Evolutionary conservation across 2,797 vertebrate genomes (phyloP).

Genomic region (Loris lydekkerianus): DNA sequence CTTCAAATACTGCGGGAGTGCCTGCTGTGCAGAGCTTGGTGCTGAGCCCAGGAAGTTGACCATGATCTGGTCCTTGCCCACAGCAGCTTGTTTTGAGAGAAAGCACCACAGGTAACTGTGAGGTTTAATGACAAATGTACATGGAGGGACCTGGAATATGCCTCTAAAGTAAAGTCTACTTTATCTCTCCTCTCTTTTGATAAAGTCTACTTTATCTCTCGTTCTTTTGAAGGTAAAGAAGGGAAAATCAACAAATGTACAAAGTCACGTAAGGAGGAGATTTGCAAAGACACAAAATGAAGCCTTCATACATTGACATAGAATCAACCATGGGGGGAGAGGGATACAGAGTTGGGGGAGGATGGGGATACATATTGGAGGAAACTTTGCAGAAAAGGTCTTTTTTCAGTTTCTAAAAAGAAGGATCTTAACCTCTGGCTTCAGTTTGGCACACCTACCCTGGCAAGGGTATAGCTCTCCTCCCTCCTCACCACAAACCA

Average conservation of each 20-base stretch:
- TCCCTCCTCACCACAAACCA: background rate
- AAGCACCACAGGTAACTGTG: accelerated
- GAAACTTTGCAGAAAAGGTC: background rate
- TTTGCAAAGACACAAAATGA: background rate
- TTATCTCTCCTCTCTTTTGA: too few species aligned
- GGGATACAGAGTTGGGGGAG: background rate
- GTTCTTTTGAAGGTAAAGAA: background rate
- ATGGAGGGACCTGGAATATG: background rate
- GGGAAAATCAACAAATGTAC: background rate
- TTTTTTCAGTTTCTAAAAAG: background rate
- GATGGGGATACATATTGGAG: background rate
- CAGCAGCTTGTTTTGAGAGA: background rate
- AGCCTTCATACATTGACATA: background rate
- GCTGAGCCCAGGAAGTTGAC: background rate
- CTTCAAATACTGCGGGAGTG: background rate
- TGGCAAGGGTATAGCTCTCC: too few species aligned
- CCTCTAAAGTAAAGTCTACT: background rate
- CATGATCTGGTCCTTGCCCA: background rate
- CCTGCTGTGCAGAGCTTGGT: accelerated
- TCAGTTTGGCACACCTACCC: background rate
- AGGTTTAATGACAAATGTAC: background rate
- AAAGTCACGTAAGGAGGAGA: background rate
- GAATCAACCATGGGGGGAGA: background rate
- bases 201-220: too few species aligned
- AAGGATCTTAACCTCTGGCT: background rate